Conservation (phyloP, 1,140 invertebrate species). For the Cylas formicarius region DNA sequence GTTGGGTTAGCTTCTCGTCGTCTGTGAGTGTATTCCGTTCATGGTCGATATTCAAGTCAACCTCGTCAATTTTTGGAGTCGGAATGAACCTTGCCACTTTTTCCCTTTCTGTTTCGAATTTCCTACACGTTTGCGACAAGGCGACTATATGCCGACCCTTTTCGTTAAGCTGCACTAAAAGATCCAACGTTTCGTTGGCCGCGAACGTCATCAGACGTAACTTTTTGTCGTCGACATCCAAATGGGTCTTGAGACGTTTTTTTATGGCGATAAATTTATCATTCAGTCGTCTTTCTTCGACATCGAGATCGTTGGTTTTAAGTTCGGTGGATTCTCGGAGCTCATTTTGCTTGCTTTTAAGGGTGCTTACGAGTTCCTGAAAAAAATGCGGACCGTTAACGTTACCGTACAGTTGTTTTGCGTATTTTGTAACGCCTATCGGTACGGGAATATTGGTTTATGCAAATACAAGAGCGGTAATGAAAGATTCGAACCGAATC, state of each 20-base stretch:
- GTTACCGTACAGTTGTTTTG: neutral
- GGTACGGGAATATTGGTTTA: no score
- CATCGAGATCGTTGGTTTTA: constrained; percentile 14
- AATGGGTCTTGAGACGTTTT: constrained; percentile 19
- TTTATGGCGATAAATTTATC: constrained; percentile 12
- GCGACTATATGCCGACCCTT: constrained; percentile 30
- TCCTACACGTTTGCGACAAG: constrained; percentile 28
- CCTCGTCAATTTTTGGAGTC: constrained; percentile 1
- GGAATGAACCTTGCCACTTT: constrained; percentile 24
- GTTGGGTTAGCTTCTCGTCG: constrained; percentile 18
- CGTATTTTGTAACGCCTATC: no score
- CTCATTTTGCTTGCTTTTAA: constrained; percentile 13
- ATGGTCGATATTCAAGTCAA: constrained; percentile 5
- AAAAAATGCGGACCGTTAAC: constrained; percentile 8
- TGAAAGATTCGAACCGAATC: no score
- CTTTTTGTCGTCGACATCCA: constrained; percentile 30
- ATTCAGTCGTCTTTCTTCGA: constrained; percentile 12
- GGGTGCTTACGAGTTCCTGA: constrained; percentile 23
- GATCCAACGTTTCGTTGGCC: constrained; percentile 23
- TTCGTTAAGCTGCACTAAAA: constrained; percentile 19
- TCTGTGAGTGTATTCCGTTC: constrained; percentile 9
- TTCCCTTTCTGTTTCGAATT: constrained; percentile 35
- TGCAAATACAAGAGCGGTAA: no score
- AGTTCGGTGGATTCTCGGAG: constrained; percentile 9
- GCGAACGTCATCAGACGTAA: constrained; percentile 22